Evolutionary conservation across 2,797 vertebrate genomes (phyloP).

Genomic region (Sebastes itinus): DNA sequence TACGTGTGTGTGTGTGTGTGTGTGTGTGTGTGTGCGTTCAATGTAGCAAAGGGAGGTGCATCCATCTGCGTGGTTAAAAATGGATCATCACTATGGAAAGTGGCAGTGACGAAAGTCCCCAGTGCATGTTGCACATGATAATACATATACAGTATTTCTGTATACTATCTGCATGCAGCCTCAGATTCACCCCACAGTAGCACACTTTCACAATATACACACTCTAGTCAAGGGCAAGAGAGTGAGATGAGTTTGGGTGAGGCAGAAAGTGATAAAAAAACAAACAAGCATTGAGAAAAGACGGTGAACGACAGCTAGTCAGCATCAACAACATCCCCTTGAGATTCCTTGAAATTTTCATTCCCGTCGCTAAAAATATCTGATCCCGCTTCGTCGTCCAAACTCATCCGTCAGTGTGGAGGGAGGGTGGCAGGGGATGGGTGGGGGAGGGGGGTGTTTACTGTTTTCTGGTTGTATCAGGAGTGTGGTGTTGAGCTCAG

Average conservation of each 20-base stretch:
- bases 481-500: slow-evolving; percentile 37
- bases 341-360: slow-evolving; percentile 31
- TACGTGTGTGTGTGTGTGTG: slow-evolving; percentile 1
- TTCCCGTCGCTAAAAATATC: slow-evolving; percentile 46
- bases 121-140: slow-evolving; percentile 9
- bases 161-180: not conserved
- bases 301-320: slow-evolving; percentile 20
- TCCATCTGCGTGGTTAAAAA: slow-evolving; percentile 49
- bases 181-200: slow-evolving; percentile 11
- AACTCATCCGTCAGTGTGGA: slow-evolving; percentile 7
- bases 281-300: not conserved
- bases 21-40: slow-evolving; percentile 5
- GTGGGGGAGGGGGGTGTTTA: slow-evolving; percentile 23
- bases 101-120: not conserved
- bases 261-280: not conserved
- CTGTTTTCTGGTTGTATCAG: slow-evolving; percentile 40
- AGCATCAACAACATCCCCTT: slow-evolving; percentile 3
- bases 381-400: slow-evolving; percentile 9
- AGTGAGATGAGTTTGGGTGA: not conserved
- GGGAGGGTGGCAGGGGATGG: not conserved
- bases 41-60: slow-evolving; percentile 5
- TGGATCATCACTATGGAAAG: slow-evolving; percentile 12
- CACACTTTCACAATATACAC: not conserved
- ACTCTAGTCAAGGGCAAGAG: slow-evolving; percentile 4
- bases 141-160: slow-evolving; percentile 8